phyloP scores from a whole-genome alignment of 2,888 invertebrate species.

The Dendrolimus houi region DNA sequence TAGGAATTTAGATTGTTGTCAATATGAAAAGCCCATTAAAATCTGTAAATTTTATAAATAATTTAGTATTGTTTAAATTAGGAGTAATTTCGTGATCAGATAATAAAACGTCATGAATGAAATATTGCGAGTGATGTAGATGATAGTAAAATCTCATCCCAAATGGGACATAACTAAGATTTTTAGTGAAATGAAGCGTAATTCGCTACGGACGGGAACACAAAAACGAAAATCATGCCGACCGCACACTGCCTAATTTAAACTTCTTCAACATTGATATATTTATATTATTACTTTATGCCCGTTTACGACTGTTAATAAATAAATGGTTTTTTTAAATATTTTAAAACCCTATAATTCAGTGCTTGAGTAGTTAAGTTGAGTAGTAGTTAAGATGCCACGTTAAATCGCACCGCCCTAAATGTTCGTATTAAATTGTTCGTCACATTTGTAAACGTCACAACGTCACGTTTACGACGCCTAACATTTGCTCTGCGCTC shows the following conservation, averaged over 20 bases:
- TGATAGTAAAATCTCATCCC: conserved; percentile 8
- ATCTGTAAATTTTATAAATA: too few relatives aligned
- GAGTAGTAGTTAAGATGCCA: too few relatives aligned
- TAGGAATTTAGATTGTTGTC: too few relatives aligned
- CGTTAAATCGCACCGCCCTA: too few relatives aligned
- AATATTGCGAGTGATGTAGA: conserved; percentile 7
- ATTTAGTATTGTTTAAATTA: too few relatives aligned
- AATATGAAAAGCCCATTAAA: too few relatives aligned
- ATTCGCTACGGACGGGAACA: conserved; percentile 72
- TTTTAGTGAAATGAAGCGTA: conserved; percentile 38
- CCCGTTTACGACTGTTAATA: too few relatives aligned
- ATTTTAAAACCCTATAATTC: too few relatives aligned
- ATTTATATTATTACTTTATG: conserved; percentile 1
- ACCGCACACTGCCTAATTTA: conserved; percentile 37
- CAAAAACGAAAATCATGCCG: conserved; percentile 41
- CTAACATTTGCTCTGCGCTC: conserved; percentile 6
- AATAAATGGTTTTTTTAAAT: too few relatives aligned
- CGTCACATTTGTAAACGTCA: too few relatives aligned
- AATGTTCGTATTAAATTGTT: too few relatives aligned
- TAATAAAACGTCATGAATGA: conserved; percentile 5
- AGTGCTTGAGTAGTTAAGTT: too few relatives aligned
- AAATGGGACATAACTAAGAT: conserved; percentile 30
- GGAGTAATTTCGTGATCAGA: conserved; percentile 11
- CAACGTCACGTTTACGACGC: neutral
- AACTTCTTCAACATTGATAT: neutral